Base-by-base conservation (phyloP, 2,888 invertebrate species). In the Gandaritis pyraliata region DNA sequence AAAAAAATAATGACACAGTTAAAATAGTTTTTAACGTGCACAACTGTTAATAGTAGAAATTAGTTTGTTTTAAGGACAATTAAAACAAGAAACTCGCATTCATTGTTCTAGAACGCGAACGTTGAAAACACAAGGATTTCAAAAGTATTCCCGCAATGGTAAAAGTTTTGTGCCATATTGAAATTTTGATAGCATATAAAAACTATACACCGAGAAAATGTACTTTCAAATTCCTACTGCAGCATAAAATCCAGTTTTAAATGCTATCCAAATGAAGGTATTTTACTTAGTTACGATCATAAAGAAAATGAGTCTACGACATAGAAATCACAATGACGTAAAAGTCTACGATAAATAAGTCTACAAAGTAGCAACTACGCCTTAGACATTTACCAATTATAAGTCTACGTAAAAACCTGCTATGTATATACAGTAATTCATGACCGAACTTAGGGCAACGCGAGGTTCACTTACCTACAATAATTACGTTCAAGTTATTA, bases 121-220 rank as follows among this genome's bases (percentile, higher is more conserved):
- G 61, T 49, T 62, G 62, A 62, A 58, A 62, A 53, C 53, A 52
- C 53, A 55, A 30, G 47, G 45, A 55, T 51, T 29, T 41, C 30
- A 29, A 46, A 50, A 51, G 54, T 58, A 46, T 63, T 58, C 46
- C 58, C 58, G 58, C 47, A 59, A 55, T 51, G 58, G 51, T 41
- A 43, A 12, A 59, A 63, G 48, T 63, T 62, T 46, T 51, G 46
- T 55, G 30, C 45, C 58, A 59, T 58, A 56, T 59, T 63, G 29
- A 47, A 50, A 58, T 59, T 47, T 16, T 43, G 43, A 47, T 45
- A 58, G 18, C 36, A 39, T 46, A 45, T 23, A 18, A 47, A 48
- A 39, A 18, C 33, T 48, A 33, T 5, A 48, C n/a, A 48, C 41
- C 13, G 15, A 16, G 16, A 43, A 16, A 38, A 4, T 38, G 12